Base-by-base conservation (phyloP, 2,888 invertebrate genomes). In the Muschampia plurimacula region DNA sequence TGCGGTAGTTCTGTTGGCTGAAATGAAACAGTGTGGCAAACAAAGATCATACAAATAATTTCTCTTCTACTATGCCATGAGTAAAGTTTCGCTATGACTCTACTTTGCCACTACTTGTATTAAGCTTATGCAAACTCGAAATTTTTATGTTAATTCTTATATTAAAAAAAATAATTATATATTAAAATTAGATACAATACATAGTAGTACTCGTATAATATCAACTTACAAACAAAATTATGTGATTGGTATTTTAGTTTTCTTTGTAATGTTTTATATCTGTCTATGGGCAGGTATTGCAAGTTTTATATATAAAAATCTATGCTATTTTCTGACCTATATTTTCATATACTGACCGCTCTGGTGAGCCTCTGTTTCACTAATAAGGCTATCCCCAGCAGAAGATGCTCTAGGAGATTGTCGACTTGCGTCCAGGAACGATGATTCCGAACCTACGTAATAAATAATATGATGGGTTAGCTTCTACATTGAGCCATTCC, bases 71-170 rank as follows among this genome's bases (percentile, higher is more conserved):
- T 79, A 85, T 89, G 88, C 83, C 79, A 91, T 84, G 93, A 93
- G 93, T 93, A 94, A 94, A 86, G 93, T 94, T 93, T 94, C 93
- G 93, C 93, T 90, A 91, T 93, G 93, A 94, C 89, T 92, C 92
- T 91, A 93, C 91, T 90, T 92, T 92, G 93, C 93, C 93, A 94
- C 92, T 92, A 92, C 90, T 85, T 86, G 88, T 84, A 84, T 79
- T 80, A 89, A 91, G 90, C 89, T 88, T 87, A 84, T 73, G 73
- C 69, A 69, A 59, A 65, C 59, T 73, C 22, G 44, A 59, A 60
- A 36, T 41, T 59, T 65, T 68, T 59, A 55, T 60, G 46, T 59
- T 59, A 69, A 62, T 13, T 64, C 59, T 55, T 64, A 39, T 67
- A 67, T 67, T 22, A 22, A 46, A 46, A 46, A 65, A 80, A 82